Evolutionary conservation across 1,140 invertebrate genomes (phyloP), one percentile per base, ranked within the genome.

Genomic region (Aphis gossypii): DNA sequence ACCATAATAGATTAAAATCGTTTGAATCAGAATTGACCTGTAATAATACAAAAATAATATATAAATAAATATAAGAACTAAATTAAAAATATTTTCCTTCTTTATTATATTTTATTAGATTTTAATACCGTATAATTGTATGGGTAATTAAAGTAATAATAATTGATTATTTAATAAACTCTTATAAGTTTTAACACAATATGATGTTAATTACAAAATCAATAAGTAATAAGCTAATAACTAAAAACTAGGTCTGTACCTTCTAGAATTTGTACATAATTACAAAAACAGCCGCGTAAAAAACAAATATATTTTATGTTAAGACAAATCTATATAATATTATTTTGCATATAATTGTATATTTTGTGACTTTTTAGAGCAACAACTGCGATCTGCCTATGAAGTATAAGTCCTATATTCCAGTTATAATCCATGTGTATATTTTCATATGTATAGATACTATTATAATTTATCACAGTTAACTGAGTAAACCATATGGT

Each of bases 1-100:
- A 98, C 98, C 98, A 99, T 35, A 99, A 95, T 48, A 99, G 95
- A 95, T 98, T 99, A 95, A 97, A 99, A 95, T 98, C 97, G 76
- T 96, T 96, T 48, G 94, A 94, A 82, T 95, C 94, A 76, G 93
- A 90, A 51, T 60, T 89, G 7, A 94, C 94, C 94, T 95, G 94
- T 20, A 94, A 94, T 60, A 90, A 68, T 60, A 68, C 5, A 89
- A 54, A 87, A 54, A 23, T 11, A 89, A 54, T 54, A 8, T 35
- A 35, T 51, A 21, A 76, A 35, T 76, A 76, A 76, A 76, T 76
- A 76, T 76, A 76, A 35, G n/a, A 18, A 18, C 60, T 76, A 76
- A 18, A 76, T n/a, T 48, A 8, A 87, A 46, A 44, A 44, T 46
- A 6, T 14, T 48, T 87, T n/a, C 1, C n/a, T 87, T 87, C 30